Evolutionary conservation across 2,888 invertebrate species (phyloP), one percentile per base, ranked within the genome.

Genomic region (Theodoxus fluviatilis): DNA sequence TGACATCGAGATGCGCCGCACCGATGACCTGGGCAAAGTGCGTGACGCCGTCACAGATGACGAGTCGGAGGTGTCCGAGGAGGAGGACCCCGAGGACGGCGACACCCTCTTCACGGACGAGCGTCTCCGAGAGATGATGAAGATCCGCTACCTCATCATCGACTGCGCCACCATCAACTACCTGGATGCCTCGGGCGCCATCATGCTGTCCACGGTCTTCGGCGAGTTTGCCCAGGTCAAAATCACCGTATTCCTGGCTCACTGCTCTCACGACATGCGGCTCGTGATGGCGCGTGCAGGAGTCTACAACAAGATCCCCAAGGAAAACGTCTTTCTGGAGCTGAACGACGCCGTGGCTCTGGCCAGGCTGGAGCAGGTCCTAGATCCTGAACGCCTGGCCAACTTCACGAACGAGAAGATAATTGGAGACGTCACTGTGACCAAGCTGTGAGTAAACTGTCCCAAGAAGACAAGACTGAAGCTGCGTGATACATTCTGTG

Each of bases 401-500:
- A 80, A 83, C 68, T 83, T 81, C 67, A 76, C 81, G 0, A 77
- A 80, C 40, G 82, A 82, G 33, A 81, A 83, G 67, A 81, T 81
- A 1, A 80, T 74, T 0, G 83, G 82, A 72, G 81, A 82, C 65
- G 81, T 81, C 35, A 81, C 81, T 61, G 74, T 82, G 31, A 80
- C 80, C 28, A 75, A 74, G 59, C n/a, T n/a, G n/a, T n/a, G n/a
- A 75, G n/a, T n/a, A n/a, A n/a, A n/a, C n/a, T n/a, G n/a, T n/a
- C n/a, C n/a, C n/a, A n/a, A n/a, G n/a, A n/a, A n/a, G n/a, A n/a
- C n/a, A n/a, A n/a, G n/a, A n/a, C n/a, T n/a, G n/a, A n/a, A n/a
- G n/a, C n/a, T n/a, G n/a, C n/a, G n/a, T n/a, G n/a, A n/a, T n/a
- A n/a, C n/a, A n/a, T n/a, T n/a, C n/a, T n/a, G n/a, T n/a, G n/a